Evolutionary conservation across 2,888 invertebrate species (phyloP), one percentile per base, ranked within the genome.

Genomic region (Dolichopus griseipennis): DNA sequence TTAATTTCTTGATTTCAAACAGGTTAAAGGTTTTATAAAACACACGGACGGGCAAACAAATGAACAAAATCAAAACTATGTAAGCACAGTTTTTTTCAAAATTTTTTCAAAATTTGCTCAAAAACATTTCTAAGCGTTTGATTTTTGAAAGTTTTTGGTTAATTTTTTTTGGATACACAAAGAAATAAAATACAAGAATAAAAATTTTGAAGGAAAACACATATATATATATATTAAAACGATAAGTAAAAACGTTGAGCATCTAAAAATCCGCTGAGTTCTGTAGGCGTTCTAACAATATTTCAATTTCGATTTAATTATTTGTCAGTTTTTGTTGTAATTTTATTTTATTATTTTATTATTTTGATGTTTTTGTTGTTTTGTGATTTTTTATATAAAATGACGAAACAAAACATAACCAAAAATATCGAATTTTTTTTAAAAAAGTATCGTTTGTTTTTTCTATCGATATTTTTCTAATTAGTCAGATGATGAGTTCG

Each of bases 271-370:
- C 15, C 52, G n/a, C 15, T 52, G 15, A 52, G 15, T 52, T 52
- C 52, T 52, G 52, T 52, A n/a, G 52, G 52, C 52, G 52, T 52
- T 52, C 52, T 52, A 52, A 52, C 52, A 52, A 52, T 12, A 52
- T 10, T 18, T 52, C 9, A 52, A 52, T 52, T 18, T 6, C 52
- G 15, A 52, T 9, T 52, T 52, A 52, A 52, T 52, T 52, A 52
- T 52, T 52, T 15, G 52, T 52, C 18, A 52, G 15, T 52, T 52
- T 52, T 52, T 15, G 1, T 15, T 52, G 15, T 52, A 18, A 15
- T 15, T 52, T 52, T 52, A 2, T 41, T 41, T 52, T 52, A 43
- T 43, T 43, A 15, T 15, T 43, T 10, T 43, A 43, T 43, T n/a
- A n/a, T n/a, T n/a, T 27, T 27, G 27, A 5, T 27, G 27, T 5